Evolutionary conservation across 2,113 vertebrate species (phyloP).

Genomic region (Colossoma macropomum): DNA sequence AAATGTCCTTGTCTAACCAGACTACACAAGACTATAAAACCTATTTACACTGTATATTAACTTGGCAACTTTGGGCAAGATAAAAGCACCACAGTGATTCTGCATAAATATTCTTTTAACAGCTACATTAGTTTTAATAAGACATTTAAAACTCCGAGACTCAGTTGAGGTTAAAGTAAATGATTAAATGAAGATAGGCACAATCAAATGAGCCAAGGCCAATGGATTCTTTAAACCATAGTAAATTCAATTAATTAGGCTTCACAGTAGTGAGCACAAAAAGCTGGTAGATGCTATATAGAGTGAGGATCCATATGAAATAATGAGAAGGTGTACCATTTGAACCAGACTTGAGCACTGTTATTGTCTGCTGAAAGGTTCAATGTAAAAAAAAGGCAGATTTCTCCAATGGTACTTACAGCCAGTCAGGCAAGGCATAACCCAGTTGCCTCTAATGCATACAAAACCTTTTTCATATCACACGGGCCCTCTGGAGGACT

Average conservation of each 20-base stretch:
- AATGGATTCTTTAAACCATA: not conserved
- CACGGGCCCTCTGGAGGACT: not conserved
- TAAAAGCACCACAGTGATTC: no score
- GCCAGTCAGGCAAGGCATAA: not conserved
- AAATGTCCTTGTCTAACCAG: no score
- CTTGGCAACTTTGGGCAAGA: no score
- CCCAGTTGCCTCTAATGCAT: not conserved
- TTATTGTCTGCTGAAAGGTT: not conserved
- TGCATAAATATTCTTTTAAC: no score
- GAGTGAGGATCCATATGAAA: not conserved
- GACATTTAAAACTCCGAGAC: not conserved
- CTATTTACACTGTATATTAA: no score
- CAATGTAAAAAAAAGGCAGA: not conserved
- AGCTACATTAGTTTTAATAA: no score
- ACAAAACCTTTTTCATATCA: not conserved
- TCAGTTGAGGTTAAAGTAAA: not conserved
- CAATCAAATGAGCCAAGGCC: not conserved
- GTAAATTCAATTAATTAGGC: conserved; percentile 19
- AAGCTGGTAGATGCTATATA: conserved; percentile 7
- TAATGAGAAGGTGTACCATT: not conserved
- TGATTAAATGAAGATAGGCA: not conserved
- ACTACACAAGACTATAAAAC: no score
- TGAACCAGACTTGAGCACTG: not conserved
- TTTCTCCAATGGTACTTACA: not conserved
- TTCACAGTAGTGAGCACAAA: conserved; percentile 17